A percentile compares a stretch with the other conserved stretches of the same genome.
Evolutionary conservation across 2,113 vertebrate genomes (phyloP).

Genomic region (Ptyas mucosa): DNA sequence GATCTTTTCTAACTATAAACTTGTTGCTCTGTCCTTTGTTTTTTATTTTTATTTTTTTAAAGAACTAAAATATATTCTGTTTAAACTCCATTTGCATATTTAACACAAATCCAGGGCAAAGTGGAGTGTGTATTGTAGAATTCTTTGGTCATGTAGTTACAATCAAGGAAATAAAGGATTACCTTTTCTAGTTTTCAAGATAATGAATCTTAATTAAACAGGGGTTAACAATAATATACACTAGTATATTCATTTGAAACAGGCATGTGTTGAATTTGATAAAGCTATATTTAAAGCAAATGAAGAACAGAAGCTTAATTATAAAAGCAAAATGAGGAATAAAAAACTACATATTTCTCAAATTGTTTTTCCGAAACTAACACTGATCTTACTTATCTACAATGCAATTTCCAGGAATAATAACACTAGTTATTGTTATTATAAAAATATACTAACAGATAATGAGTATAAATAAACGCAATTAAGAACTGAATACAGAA

Average conservation of each 20-base stretch:
- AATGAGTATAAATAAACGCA: conserved; percentile 73
- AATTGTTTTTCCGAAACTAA: conserved; percentile 66
- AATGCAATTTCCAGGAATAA: conserved; percentile 76
- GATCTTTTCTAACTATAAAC: not conserved
- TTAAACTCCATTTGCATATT: conserved; percentile 43
- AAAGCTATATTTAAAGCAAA: conserved; percentile 70
- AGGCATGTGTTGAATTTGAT: conserved; percentile 71
- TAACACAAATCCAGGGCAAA: conserved; percentile 34
- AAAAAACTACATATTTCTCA: conserved; percentile 66
- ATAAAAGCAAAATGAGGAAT: conserved; percentile 71
- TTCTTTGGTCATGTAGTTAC: conserved; percentile 58
- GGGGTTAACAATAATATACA: conserved; percentile 67
- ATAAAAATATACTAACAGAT: conserved; percentile 75
- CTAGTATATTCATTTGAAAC: conserved; percentile 69
- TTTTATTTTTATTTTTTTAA: not conserved
- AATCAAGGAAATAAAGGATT: conserved; percentile 60
- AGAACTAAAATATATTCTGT: not conserved
- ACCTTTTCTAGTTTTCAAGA: conserved; percentile 60
- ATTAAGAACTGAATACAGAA: conserved; percentile 75
- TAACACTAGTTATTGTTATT: conserved; percentile 74
- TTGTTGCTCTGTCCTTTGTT: not conserved
- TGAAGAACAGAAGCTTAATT: conserved; percentile 71
- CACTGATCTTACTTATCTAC: conserved; percentile 71
- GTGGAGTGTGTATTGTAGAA: conserved; percentile 48
- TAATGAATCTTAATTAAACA: conserved; percentile 67